Conservation (phyloP, 23 tunicate species). For the Styela clava region DNA sequence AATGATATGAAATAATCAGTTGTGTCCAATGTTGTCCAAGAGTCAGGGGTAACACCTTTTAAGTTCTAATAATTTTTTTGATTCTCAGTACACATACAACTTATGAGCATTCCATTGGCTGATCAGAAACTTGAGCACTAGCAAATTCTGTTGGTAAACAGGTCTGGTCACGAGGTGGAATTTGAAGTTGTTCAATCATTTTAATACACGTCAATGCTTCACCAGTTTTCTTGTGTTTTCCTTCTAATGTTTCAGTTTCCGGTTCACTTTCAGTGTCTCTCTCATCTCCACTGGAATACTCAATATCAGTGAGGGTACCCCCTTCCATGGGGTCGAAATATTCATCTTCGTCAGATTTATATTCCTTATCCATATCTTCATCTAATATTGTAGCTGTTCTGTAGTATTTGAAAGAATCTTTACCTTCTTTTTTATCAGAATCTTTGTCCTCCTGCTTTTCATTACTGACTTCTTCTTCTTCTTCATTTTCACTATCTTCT, state of each 20-base stretch:
- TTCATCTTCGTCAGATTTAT: slow-evolving; percentile 72
- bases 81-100: too few relatives aligned
- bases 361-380: slow-evolving; percentile 35
- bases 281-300: slow-evolving; percentile 47
- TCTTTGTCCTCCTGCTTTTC: background rate
- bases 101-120: slow-evolving; percentile 29
- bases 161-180: background rate
- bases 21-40: too few relatives aligned
- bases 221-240: slow-evolving; percentile 59
- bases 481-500: background rate
- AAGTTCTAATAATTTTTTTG: too few relatives aligned
- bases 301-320: slow-evolving; percentile 69
- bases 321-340: slow-evolving; percentile 67
- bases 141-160: background rate
- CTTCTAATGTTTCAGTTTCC: slow-evolving; percentile 50
- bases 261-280: slow-evolving; percentile 72
- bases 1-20: too few relatives aligned
- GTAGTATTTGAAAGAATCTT: slow-evolving; percentile 23
- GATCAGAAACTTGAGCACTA: background rate
- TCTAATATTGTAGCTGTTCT: slow-evolving; percentile 8
- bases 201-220: slow-evolving; percentile 57
- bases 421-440: slow-evolving; percentile 13
- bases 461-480: slow-evolving; percentile 16
- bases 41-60: too few relatives aligned
- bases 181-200: slow-evolving; percentile 37